phyloP scores from a whole-genome alignment of 2,113 vertebrate species.

The Edolisoma coerulescens region DNA sequence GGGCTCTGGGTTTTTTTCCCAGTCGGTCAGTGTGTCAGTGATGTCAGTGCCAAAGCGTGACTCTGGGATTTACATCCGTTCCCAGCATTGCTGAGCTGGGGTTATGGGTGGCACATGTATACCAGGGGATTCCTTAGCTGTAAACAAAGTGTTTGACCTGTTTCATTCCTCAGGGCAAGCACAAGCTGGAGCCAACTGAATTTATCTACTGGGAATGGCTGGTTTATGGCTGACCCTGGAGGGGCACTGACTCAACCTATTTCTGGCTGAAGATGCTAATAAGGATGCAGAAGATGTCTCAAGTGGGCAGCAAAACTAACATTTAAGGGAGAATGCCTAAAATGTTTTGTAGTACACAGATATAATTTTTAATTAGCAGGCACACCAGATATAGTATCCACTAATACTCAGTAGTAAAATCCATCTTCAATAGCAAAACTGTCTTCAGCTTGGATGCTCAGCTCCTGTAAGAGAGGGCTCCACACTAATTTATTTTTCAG shows the following conservation, averaged over 20 bases:
- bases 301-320: conserved; percentile 4
- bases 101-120: neutral
- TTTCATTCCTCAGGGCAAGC: conserved; percentile 30
- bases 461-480: neutral
- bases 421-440: neutral
- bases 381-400: neutral
- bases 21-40: neutral
- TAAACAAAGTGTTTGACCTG: conserved; percentile 63
- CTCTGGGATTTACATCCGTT: conserved; percentile 7
- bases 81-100: conserved; percentile 10
- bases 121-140: neutral
- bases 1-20: neutral
- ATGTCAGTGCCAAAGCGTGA: neutral
- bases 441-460: neutral
- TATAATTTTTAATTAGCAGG: conserved; percentile 59
- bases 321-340: neutral
- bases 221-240: conserved; percentile 46
- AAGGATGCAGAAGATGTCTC: conserved; percentile 41
- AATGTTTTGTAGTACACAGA: conserved; percentile 13
- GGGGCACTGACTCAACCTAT: conserved; percentile 8
- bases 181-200: conserved; percentile 2
- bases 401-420: neutral
- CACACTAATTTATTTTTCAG: neutral
- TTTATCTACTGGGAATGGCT: conserved; percentile 57
- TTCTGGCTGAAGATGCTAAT: conserved; percentile 61